Base-by-base conservation (phyloP, 2,888 invertebrate genomes). In the Tetramorium bicarinatum region DNA sequence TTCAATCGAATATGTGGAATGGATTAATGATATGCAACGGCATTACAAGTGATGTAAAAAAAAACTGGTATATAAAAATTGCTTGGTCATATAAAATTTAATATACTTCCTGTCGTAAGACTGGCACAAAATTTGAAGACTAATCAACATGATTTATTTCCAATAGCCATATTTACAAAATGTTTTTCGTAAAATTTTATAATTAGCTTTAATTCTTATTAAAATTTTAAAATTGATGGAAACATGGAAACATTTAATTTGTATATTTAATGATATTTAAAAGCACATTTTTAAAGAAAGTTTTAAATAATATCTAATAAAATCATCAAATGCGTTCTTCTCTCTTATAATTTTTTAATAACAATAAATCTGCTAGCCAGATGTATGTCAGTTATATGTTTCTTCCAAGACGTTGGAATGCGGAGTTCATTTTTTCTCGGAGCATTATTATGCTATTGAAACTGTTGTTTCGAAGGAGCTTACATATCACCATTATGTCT, bases 21-120 rank as follows among this genome's bases (percentile, higher is more conserved):
- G 79, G 79, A 76, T 88, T 79, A 80, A 85, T 83, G 83, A 88
- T 89, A 84, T 88, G 82, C 86, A 87, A 85, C 82, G 85, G 87
- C 77, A 85, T 83, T 82, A 85, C 83, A 86, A 86, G 67, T 86
- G 77, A 52, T 59, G 29, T 54, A 82, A 49, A 61, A 87, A 75
- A 47, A 38, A 29, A 52, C 18, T 15, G 75, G 18, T 59, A 7
- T 74, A 21, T 4, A 66, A 56, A 71, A 79, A 34, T 21, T 59
- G 56, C 47, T 79, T 56, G 15, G 6, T 38, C 54, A 21, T 41
- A 3, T 56, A 8, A 56, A 79, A 47, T 59, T 59, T 21, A 21
- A 34, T 59, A 79, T 49, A 34, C 8, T 77, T 76, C 9, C 38
- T 69, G 52, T 25, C 7, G 21, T 59, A 47, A 72, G 29, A 79